phyloP scores from a whole-genome alignment of 1,140 invertebrate genomes.

The Sarcophaga bullata region DNA sequence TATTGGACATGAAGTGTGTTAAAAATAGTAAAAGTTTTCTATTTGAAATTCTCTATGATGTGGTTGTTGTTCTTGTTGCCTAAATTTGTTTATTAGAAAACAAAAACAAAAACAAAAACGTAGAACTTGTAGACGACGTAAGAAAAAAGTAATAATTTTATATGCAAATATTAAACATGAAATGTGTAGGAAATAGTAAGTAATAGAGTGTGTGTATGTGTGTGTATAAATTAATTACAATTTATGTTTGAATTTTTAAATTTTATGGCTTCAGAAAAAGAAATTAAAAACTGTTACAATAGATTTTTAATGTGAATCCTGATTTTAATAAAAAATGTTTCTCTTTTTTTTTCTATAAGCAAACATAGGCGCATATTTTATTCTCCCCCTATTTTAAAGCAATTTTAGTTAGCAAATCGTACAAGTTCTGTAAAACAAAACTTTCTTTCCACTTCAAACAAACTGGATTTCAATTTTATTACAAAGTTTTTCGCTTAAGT shows the following conservation, averaged over 20 bases:
- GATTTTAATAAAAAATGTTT: too few species aligned
- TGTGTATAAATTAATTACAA: slow-evolving; percentile 9
- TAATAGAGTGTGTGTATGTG: not conserved
- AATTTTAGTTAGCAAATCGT: too few species aligned
- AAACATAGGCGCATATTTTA: too few species aligned
- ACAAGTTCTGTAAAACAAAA: too few species aligned
- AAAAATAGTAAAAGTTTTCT: slow-evolving; percentile 24
- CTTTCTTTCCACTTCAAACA: too few species aligned
- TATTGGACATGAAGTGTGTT: not conserved
- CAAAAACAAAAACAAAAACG: not conserved
- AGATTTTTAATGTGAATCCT: too few species aligned
- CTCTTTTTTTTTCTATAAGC: too few species aligned
- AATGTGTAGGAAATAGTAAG: not conserved
- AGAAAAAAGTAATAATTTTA: not conserved
- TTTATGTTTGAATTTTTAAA: not conserved
- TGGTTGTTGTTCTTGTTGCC: not conserved
- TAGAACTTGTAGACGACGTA: not conserved
- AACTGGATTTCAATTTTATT: too few species aligned
- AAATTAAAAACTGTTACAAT: too few species aligned
- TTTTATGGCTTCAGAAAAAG: too few species aligned
- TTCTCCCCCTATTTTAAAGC: too few species aligned
- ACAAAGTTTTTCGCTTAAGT: too few species aligned
- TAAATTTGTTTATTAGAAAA: not conserved
- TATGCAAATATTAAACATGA: not conserved
- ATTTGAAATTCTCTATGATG: not conserved